These are phyloP conservation scores for Daktulosphaira vitifoliae DNA, from an alignment of 1,140 invertebrate species.

Conservation along the genomic window DNA sequence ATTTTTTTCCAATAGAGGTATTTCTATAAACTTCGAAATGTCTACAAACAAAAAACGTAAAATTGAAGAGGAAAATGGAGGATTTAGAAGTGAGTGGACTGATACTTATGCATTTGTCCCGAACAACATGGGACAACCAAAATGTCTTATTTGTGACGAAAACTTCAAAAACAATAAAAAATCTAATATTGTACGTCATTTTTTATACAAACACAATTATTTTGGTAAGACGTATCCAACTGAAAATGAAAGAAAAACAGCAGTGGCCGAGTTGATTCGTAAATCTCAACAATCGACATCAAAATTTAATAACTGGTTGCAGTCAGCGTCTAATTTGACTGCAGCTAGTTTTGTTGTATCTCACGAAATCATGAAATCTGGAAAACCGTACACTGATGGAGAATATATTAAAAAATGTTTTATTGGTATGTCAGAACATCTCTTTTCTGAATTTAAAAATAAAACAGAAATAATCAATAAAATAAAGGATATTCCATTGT, in stretches of 20 bases:
- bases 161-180: constrained; percentile 39
- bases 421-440: constrained; percentile 30
- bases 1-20: no score
- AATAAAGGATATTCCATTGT: constrained; percentile 38
- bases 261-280: no score
- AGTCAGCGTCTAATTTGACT: constrained; percentile 35
- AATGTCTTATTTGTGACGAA: constrained; percentile 34
- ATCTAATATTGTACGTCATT: constrained; percentile 33
- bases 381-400: constrained; percentile 33
- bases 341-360: not conserved
- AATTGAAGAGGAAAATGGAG: no score
- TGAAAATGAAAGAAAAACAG: no score
- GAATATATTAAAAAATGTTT: constrained; percentile 27
- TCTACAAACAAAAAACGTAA: no score
- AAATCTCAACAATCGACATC: constrained; percentile 36
- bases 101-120: no score
- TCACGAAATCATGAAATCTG: not conserved
- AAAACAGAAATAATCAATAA: constrained; percentile 30
- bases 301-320: no score
- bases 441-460: constrained; percentile 31
- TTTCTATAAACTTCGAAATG: no score
- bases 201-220: constrained; percentile 33
- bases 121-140: constrained; percentile 21
- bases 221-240: constrained; percentile 16
- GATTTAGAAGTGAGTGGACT: no score